Evolutionary conservation across 2,888 invertebrate species (phyloP), one percentile per base, ranked within the genome.

Genomic region (Pyrocoelia pectoralis): DNA sequence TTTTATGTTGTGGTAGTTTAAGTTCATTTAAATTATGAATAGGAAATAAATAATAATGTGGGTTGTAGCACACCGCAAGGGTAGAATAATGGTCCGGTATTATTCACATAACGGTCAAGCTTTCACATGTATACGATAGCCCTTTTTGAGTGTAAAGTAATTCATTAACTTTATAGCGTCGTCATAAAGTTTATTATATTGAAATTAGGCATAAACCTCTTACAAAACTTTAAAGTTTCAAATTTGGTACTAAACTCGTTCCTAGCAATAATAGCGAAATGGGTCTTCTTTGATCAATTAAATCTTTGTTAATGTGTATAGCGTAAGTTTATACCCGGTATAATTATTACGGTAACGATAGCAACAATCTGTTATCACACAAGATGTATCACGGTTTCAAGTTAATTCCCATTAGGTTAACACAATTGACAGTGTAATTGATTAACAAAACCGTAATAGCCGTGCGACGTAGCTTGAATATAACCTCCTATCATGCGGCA

Each of bases 371-470:
- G 51, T 59, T 63, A 63, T 63, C 63, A 41, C 38, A 49, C 38
- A 58, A 63, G 57, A 58, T 58, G 57, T 50, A 63, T 63, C 57
- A 58, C 58, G 55, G 58, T 60, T 61, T 65, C 65, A 57, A 61
- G 49, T 56, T 46, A 29, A 53, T 52, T 65, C 61, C 61, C 57
- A 57, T 55, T 63, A 68, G 67, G 28, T 68, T 54, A 63, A 67
- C 70, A 74, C 73, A 76, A 76, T 73, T 71, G 74, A 68, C 70
- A 57, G 59, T 68, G 69, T 74, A 76, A 74, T 74, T 74, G 74
- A 76, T 74, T 73, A 74, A 74, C 74, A 74, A 73, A 72, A 69
- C 69, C 68, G 68, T 74, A 74, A 76, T 74, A 72, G 72, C 68
- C 73, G 73, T 74, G 72, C 73, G 75, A 72, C 70, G 70, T 66